These are phyloP conservation scores for Epinephelus coioides DNA, from an alignment of 2,797 vertebrate genomes.

Conservation along the genomic window DNA sequence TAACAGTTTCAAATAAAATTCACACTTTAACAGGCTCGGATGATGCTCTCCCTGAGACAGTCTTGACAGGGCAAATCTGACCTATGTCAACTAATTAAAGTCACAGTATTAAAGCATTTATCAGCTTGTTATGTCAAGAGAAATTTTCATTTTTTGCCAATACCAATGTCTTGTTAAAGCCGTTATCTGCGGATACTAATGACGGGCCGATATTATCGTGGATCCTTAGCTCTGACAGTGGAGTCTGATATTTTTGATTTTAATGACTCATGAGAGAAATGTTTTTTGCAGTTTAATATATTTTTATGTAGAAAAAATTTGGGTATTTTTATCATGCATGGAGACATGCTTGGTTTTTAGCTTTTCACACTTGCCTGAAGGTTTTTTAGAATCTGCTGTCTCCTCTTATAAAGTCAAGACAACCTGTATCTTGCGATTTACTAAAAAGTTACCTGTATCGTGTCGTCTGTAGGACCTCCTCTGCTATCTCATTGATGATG, in stretches of 20 bases:
- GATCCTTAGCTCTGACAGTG: not conserved
- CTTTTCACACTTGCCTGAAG: not conserved
- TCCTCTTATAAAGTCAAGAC: not conserved
- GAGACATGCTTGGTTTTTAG: not conserved
- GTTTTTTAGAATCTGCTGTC: not conserved
- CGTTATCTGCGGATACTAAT: no score
- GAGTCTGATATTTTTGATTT: not conserved
- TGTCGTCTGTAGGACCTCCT: slow-evolving; percentile 89
- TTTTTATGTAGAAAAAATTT: not conserved
- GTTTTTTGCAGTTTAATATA: not conserved
- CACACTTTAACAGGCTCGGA: no score
- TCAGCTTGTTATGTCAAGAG: no score
- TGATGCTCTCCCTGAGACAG: no score
- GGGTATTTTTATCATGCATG: not conserved
- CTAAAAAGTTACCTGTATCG: no score
- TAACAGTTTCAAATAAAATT: no score
- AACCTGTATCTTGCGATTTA: not conserved
- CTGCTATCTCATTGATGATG: slow-evolving; percentile 97
- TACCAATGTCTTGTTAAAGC: no score
- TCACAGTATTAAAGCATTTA: no score
- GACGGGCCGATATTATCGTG: no score
- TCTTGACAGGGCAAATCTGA: no score
- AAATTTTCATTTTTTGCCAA: no score
- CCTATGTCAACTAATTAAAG: no score
- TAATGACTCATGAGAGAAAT: not conserved